Conservation (phyloP, 2,888 invertebrate species). For the Protonemura montana region DNA sequence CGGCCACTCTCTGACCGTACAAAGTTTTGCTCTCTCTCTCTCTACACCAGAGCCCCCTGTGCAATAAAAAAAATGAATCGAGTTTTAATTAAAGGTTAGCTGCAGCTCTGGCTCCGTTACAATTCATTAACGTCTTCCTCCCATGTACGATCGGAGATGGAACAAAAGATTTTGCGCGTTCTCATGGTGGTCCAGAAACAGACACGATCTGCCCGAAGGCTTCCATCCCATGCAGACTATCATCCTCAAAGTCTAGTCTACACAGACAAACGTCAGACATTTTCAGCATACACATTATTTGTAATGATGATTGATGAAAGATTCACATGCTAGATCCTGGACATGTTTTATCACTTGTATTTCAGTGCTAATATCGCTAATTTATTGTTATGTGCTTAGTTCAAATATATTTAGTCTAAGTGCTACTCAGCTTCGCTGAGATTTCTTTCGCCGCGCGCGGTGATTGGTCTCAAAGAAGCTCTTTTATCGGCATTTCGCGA, state of each 20-base stretch:
- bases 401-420: not conserved
- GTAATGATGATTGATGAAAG: not conserved
- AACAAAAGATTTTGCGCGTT: not conserved
- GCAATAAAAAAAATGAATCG: not conserved
- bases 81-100: not conserved
- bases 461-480: not conserved
- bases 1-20: too few species aligned
- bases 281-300: not conserved
- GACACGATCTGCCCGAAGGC: not conserved
- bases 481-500: not conserved
- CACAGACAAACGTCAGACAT: not conserved
- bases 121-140: not conserved
- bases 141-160: not conserved
- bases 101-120: not conserved
- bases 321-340: not conserved
- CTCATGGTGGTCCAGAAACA: not conserved
- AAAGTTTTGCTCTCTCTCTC: too few species aligned
- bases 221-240: not conserved
- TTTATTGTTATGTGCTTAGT: not conserved
- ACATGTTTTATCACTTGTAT: not conserved
- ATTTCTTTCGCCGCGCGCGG: not conserved
- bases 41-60: not conserved
- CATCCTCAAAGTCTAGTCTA: not conserved
- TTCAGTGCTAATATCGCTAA: not conserved
- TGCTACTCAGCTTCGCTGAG: not conserved